These are phyloP conservation scores for Paramisgurnus dabryanus DNA, from an alignment of 2,113 vertebrate genomes.

Conservation along the genomic window DNA sequence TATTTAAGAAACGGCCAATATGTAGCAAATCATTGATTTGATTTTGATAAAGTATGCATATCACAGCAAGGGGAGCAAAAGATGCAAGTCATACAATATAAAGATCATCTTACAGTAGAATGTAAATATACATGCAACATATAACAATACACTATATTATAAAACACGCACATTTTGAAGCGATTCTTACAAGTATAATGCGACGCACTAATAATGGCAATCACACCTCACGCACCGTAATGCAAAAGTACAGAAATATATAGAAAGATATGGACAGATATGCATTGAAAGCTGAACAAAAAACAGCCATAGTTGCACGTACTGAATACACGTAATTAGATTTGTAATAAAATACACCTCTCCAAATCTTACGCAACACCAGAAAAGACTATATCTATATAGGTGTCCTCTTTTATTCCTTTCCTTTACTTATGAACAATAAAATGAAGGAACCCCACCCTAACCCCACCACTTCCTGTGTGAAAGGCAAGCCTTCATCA, in stretches of 20 bases:
- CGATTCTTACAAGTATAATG: neutral
- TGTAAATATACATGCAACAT: neutral
- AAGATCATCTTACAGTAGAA: neutral
- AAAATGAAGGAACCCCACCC: conserved; percentile 72
- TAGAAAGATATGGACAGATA: neutral
- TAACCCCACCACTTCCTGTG: conserved; percentile 66
- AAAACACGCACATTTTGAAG: neutral
- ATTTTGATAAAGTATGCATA: neutral
- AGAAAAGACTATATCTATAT: neutral
- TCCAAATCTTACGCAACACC: neutral
- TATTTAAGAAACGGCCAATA: conserved; percentile 8
- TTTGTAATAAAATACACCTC: neutral
- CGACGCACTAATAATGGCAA: neutral
- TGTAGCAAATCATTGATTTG: neutral
- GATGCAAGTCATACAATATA: neutral
- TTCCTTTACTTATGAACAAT: conserved; percentile 54
- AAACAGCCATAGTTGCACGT: neutral
- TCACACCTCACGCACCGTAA: neutral
- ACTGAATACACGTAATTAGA: neutral
- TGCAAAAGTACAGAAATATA: neutral
- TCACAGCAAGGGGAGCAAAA: neutral
- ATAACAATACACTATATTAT: neutral
- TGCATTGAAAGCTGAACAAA: neutral
- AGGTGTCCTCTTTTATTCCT: neutral
- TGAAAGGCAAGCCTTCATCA: conserved; percentile 46